Base-by-base conservation (phyloP, 2,797 vertebrate genomes). In the Trachops cirrhosus region DNA sequence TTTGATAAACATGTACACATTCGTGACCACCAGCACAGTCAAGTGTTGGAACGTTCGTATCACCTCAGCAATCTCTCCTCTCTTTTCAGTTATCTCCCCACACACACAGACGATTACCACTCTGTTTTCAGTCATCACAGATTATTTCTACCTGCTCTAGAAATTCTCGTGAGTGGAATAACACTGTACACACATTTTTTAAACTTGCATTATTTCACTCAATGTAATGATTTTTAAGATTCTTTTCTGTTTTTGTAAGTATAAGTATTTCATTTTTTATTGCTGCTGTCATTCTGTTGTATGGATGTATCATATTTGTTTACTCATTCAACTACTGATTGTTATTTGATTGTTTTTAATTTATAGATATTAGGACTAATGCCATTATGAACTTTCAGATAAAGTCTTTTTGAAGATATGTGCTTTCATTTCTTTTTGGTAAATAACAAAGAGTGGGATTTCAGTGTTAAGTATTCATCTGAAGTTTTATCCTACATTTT, bases 401-500 rank as follows among this genome's bases (percentile, higher is more conserved):
- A 68, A 91, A 92, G 18, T 84, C 39, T 70, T 92, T 67, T n/a
- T 80, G 41, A 92, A 52, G 9, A 68, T 24, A 37, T 41, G 52
- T 24, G 11, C 37, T 92, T 92, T 77, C 29, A n/a, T 54, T 71
- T 86, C 11, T 64, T 78, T 86, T 54, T 70, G 29, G 14, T 54
- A 83, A 95, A 41, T 39, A 73, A 70, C 34, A 37, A 75, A 24
- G 12, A 78, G 26, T 64, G 12, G 4, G 64, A 73, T 75, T 93
- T 96, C 50, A 85, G 29, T 75, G 92, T 91, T 90, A 78, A 78
- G 15, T 68, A 52, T 82, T 86, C 18, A 80, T 48, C 39, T 78
- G 37, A 77, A 77, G 1, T 89, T 92, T 86, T 74, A 74, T 48
- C 75, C 50, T 85, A 83, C 11, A 67, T 93, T 89, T 71, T 89